phyloP scores from a whole-genome alignment of 1,140 invertebrate genomes.

The Trachelipus rathkii region DNA sequence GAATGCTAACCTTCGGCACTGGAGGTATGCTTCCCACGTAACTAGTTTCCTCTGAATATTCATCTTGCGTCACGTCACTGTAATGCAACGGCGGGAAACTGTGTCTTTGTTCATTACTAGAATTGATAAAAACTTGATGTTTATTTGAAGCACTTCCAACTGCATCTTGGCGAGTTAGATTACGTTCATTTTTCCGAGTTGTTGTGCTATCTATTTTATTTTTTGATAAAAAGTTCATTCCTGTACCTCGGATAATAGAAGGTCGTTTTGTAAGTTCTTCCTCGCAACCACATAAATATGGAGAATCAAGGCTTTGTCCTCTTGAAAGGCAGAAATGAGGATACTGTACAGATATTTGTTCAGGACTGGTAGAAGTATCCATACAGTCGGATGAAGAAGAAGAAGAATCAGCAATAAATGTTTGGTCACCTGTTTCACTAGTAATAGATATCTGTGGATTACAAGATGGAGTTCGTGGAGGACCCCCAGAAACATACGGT shows the following conservation, averaged over 20 bases:
- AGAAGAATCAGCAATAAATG: neutral
- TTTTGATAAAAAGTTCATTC: neutral
- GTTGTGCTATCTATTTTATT: neutral
- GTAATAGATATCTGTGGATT: neutral
- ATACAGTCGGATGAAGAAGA: neutral
- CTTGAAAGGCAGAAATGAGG: neutral
- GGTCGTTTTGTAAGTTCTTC: neutral
- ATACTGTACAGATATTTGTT: neutral
- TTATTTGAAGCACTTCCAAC: conserved; percentile 28
- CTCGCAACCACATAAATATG: neutral
- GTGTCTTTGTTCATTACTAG: conserved; percentile 35
- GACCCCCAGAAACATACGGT: neutral
- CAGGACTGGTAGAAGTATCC: neutral
- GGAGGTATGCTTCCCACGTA: neutral
- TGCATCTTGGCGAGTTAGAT: conserved; percentile 41
- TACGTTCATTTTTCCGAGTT: conserved; percentile 30
- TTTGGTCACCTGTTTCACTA: neutral
- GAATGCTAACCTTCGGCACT: conserved; percentile 1
- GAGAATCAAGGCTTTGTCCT: neutral
- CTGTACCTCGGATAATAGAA: neutral
- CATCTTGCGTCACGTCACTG: conserved; percentile 27
- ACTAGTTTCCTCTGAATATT: neutral
- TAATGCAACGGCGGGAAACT: conserved; percentile 43
- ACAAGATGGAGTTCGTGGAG: neutral
- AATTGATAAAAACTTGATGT: conserved; percentile 44